Conservation (phyloP, 2,888 invertebrate genomes). For the Charanyca ferruginea region DNA sequence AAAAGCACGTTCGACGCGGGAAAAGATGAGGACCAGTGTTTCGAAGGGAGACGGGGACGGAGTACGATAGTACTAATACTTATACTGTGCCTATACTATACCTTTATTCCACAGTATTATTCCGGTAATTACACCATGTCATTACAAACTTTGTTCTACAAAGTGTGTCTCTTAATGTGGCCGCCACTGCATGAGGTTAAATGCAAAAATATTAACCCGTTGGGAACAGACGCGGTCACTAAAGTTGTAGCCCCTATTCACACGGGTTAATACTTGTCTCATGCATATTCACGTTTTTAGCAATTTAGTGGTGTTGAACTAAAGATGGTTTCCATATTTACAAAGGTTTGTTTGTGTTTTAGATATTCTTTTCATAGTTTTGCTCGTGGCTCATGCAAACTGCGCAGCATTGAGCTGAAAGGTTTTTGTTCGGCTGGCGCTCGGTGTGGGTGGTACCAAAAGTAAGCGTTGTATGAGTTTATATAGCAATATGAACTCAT, state of each 20-base stretch:
- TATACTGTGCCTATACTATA: no score
- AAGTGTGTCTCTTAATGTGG: slow-evolving; percentile 66
- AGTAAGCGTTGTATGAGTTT: no score
- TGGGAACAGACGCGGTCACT: slow-evolving; percentile 43
- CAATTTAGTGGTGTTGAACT: slow-evolving; percentile 27
- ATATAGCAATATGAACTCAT: no score
- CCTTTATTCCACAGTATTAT: no score
- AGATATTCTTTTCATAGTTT: neutral
- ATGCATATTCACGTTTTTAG: slow-evolving; percentile 55
- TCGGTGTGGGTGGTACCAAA: no score
- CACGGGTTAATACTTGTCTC: slow-evolving; percentile 33
- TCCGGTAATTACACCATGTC: slow-evolving; percentile 45
- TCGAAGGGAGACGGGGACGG: no score
- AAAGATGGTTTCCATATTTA: neutral
- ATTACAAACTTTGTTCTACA: slow-evolving; percentile 68
- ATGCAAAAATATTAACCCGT: slow-evolving; percentile 77
- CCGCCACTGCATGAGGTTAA: slow-evolving; percentile 73
- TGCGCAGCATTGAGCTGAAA: no score
- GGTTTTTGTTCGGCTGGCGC: no score
- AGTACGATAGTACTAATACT: no score
- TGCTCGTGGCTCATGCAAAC: no score
- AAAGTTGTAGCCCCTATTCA: slow-evolving; percentile 30
- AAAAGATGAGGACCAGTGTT: no score
- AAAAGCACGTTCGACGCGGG: no score
- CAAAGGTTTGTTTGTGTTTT: neutral